Percentiles rank a stretch among this genome's conserved stretches.
Evolutionary conservation across 2,888 invertebrate genomes (phyloP).

Genomic region (Diarsia rubi): DNA sequence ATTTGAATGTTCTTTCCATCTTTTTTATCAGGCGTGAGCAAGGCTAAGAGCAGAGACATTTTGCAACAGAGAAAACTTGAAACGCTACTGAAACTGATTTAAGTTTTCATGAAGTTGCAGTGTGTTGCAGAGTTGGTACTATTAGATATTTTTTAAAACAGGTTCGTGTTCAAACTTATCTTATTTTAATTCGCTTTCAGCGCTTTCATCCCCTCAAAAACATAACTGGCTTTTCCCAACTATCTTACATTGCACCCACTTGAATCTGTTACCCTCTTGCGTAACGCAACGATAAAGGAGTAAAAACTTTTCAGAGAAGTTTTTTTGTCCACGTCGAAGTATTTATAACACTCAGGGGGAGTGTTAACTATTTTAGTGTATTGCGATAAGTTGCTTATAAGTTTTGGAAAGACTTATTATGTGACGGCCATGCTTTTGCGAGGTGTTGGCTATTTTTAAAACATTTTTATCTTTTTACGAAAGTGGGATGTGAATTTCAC

Average conservation of each 20-base stretch:
- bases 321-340: slow-evolving; percentile 58
- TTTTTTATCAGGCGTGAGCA: too few relatives aligned
- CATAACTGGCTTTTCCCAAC: slow-evolving; percentile 44
- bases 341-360: slow-evolving; percentile 61
- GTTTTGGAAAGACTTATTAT: slow-evolving; percentile 62
- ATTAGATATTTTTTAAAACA: neutral
- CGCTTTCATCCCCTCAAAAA: slow-evolving; percentile 53
- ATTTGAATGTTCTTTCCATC: too few relatives aligned
- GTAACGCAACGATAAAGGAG: slow-evolving; percentile 52
- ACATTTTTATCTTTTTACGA: slow-evolving; percentile 40
- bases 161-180: neutral
- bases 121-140: neutral
- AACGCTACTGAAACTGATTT: neutral
- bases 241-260: slow-evolving; percentile 60
- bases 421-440: slow-evolving; percentile 53
- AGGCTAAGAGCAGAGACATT: too few relatives aligned
- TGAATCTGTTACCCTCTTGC: slow-evolving; percentile 58
- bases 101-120: neutral
- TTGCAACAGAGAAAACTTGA: too few relatives aligned
- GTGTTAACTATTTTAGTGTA: slow-evolving; percentile 67
- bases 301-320: slow-evolving; percentile 47
- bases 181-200: slow-evolving; percentile 32
- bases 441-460: slow-evolving; percentile 48
- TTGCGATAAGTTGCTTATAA: slow-evolving; percentile 61
- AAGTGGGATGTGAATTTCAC: slow-evolving; percentile 38